Base-by-base conservation (phyloP, 2,888 invertebrate species). In the Acronicta alni region DNA sequence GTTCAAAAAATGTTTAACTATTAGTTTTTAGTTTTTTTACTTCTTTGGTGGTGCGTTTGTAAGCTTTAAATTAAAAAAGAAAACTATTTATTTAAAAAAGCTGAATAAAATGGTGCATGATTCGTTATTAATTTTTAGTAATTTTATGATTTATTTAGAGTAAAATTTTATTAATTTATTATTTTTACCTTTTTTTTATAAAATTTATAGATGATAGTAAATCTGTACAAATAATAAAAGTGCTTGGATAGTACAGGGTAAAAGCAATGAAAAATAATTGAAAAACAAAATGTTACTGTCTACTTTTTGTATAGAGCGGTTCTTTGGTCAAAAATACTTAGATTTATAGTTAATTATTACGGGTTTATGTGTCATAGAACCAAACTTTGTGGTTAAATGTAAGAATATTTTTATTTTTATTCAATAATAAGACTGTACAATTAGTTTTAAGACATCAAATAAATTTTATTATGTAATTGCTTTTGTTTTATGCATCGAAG, bases 41-140 rank as follows among this genome's bases (percentile, higher is more conserved):
- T 76, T 67, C 63, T 69, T 67, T 42, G 17, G 61, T 55, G 68
- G 75, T 62, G 64, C 69, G 57, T 66, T 57, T 61, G 49, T 72
- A 69, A 77, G 81, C 80, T 84, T 84, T 84, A 86, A 79, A 70
- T 72, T 53, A 62, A 17, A 20, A 17, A 38, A 8, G 56, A 48
- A 63, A 54, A 58, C 23, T 51, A 61, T 70, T 75, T 71, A 63
- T 64, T 75, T 57, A 18, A 44, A 76, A 35, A 81, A 81, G 93
- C 90, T 93, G 90, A 92, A 92, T 87, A 72, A 68, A 71, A 82
- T 87, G 90, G 92, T 92, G 92, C 92, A 84, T 84, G 72, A 63
- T 66, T 70, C 52, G 56, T 75, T 79, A 60, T 63, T 16, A 60
- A 46, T 59, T 59, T 51, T 57, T 54, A 59, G 43, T 52, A 52